Conservation (phyloP, 1,140 invertebrate genomes). For the Hirudo medicinalis region DNA sequence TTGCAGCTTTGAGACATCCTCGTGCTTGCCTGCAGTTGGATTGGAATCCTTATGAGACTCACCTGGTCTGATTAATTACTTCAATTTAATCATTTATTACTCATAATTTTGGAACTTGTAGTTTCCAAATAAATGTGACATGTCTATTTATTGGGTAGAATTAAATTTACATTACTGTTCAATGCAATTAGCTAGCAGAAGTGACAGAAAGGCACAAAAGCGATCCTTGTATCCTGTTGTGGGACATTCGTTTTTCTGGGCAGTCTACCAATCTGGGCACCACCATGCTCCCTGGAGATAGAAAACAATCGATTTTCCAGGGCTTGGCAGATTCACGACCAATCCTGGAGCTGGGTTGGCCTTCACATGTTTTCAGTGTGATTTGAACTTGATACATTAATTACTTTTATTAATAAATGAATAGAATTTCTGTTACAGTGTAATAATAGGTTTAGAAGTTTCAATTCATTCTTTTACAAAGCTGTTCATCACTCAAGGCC, state of each 20-base stretch:
- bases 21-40: slow-evolving; percentile 70
- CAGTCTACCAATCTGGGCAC: neutral
- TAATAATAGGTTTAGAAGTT: no score
- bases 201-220: slow-evolving; percentile 71
- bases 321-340: neutral
- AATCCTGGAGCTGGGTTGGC: neutral
- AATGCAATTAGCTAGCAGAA: slow-evolving; percentile 50
- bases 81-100: neutral
- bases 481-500: no score
- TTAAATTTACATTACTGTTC: neutral
- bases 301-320: neutral
- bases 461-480: no score
- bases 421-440: no score
- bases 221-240: slow-evolving; percentile 39
- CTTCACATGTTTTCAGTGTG: no score
- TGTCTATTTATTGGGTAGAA: neutral
- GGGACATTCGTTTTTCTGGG: slow-evolving; percentile 33
- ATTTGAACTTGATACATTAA: no score
- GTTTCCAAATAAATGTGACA: neutral
- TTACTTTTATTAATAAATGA: no score
- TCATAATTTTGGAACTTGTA: neutral
- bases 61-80: slow-evolving; percentile 46
- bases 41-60: slow-evolving; percentile 73
- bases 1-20: slow-evolving; percentile 28
- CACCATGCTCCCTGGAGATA: neutral